Percentiles rank a stretch among this genome's conserved stretches.
Conservation (phyloP, 2,113 vertebrate genomes). For the Mirounga angustirostris region DNA sequence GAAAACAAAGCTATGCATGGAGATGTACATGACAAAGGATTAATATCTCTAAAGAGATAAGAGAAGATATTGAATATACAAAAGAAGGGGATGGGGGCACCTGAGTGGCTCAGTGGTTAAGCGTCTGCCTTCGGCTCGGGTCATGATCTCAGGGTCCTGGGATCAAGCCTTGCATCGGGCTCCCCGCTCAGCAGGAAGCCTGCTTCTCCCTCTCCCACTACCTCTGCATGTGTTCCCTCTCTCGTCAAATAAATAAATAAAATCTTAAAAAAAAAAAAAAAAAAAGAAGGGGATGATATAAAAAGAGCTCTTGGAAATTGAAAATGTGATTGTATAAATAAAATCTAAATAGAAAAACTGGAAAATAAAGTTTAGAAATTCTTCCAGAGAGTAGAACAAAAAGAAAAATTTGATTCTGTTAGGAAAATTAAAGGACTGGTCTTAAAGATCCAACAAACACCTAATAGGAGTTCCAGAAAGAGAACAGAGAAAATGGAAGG, state of each 20-base stretch:
- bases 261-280: background rate
- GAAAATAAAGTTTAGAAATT: conserved; percentile 33
- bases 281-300: background rate
- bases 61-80: background rate
- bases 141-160: no score
- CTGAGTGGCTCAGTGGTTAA: no score
- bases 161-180: no score
- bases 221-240: no score
- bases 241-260: no score
- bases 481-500: background rate
- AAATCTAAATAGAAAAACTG: background rate
- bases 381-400: background rate
- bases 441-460: background rate
- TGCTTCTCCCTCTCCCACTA: no score
- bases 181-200: no score
- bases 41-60: background rate
- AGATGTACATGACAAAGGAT: background rate
- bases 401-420: background rate
- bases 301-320: background rate
- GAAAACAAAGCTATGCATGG: background rate
- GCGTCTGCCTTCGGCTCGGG: no score
- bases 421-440: background rate
- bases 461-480: background rate
- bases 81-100: background rate
- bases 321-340: conserved; percentile 13